Evolutionary conservation across 1,140 invertebrate genomes (phyloP).

Genomic region (Latrodectus geometricus): DNA sequence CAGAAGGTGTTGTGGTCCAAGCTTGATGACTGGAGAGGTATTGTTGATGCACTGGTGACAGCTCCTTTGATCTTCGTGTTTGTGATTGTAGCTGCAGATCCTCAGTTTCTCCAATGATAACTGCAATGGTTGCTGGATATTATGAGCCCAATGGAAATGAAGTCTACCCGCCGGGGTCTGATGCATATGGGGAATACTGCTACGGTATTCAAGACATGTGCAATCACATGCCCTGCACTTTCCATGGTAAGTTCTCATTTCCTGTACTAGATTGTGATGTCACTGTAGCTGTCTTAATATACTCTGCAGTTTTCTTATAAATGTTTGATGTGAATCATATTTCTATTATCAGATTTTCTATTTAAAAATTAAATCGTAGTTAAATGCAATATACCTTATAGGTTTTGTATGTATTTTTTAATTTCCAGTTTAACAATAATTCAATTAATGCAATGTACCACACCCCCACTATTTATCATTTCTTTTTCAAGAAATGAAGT

Average conservation of each 20-base stretch:
- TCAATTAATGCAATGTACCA: no score
- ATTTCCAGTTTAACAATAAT: no score
- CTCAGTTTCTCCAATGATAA: conserved; percentile 58
- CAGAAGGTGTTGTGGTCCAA: neutral
- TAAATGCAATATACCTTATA: no score
- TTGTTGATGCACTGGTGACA: conserved; percentile 34
- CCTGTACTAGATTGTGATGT: neutral
- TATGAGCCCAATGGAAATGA: conserved; percentile 59
- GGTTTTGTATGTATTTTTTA: no score
- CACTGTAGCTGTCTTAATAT: neutral
- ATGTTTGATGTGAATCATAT: no score
- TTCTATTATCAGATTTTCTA: no score
- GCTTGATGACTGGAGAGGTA: neutral
- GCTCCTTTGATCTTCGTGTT: conserved; percentile 5
- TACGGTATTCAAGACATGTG: conserved; percentile 58
- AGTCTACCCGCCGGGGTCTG: conserved; percentile 49
- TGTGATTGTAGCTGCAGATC: conserved; percentile 31
- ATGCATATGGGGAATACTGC: conserved; percentile 59
- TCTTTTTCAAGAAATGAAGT: no score
- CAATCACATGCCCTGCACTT: conserved; percentile 54
- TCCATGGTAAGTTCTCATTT: conserved; percentile 48
- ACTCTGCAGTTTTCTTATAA: no score
- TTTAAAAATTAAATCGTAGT: no score
- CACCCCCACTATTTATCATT: no score
- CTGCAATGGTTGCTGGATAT: conserved; percentile 60